Evolutionary conservation across 92 coral and sea anemone genomes (phyloP), one percentile per base, ranked within the genome.

Genomic region (Zoanthus sociatus): DNA sequence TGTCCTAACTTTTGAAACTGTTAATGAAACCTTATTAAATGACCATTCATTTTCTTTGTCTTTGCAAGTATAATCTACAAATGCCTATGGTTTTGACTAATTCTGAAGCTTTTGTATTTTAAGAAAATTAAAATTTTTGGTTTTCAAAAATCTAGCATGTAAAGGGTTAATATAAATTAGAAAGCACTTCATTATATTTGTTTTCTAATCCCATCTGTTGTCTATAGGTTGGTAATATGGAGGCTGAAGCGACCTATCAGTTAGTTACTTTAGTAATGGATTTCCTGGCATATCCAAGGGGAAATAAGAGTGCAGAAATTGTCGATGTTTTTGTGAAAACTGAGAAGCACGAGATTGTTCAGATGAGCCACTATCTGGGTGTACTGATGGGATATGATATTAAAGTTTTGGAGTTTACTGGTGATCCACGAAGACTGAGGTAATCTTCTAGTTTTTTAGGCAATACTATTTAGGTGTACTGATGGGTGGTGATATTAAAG

Each of bases 361-460:
- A 93, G 86, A 97, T 97, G 94, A 97, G 98, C 21, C 98, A 97
- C 77, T 95, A 97, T 60, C 90, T 97, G 18, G 99, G 99, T 10
- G 94, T 97, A 2, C 90, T 93, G 73, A 97, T 97, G 99, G 98
- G 99, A 0, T 97, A 97, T 83, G 98, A 97, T 71, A 95, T 97
- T 78, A 97, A 95, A 37, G 98, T 97, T 7, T 97, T 96, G 7
- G 98, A 95, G 90, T 97, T 97, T 58, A 97, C 99, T 17, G 99
- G 99, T 12, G 95, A 95, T 89, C 96, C 99, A 17, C 88, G 94
- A 11, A 77, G 99, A 82, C 84, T 97, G 32, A 94, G 99, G 99
- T 97, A 88, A 69, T 7, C 45, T 37, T 46, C 14, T 5, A 44
- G 12, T 74, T 20, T 15, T 26, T 1, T 17, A 1, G 69, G 26